A percentile compares a stretch with the other conserved stretches of the same genome.
Conservation (phyloP, 1,140 invertebrate genomes). For the Melanaphis sacchari region DNA sequence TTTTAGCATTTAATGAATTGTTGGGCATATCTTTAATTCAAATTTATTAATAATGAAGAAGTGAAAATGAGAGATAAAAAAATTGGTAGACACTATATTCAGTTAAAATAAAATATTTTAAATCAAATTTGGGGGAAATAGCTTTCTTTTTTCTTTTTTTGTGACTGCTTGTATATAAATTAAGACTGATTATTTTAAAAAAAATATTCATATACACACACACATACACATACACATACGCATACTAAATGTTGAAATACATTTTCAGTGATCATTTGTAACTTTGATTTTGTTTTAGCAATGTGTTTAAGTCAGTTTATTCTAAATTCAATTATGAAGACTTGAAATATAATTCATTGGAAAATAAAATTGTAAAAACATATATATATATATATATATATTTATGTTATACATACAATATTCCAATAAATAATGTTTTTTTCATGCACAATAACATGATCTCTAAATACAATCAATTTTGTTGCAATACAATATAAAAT, state of each 20-base stretch:
- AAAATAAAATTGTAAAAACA: constrained; percentile 51
- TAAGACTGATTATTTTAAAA: constrained; percentile 56
- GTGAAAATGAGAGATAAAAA: background rate
- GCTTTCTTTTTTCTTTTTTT: constrained; percentile 48
- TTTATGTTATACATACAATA: constrained; percentile 54
- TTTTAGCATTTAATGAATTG: constrained; percentile 55
- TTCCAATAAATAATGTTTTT: constrained; percentile 54
- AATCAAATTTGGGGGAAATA: constrained; percentile 41
- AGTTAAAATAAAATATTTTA: background rate
- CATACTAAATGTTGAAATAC: constrained; percentile 39
- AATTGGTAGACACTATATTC: constrained; percentile 25
- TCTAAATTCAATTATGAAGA: constrained; percentile 55
- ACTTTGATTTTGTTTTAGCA: constrained; percentile 47
- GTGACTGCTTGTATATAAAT: constrained; percentile 53
- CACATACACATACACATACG: constrained; percentile 45
- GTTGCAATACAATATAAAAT: constrained; percentile 55
- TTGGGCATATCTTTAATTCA: constrained; percentile 52
- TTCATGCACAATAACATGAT: constrained; percentile 54
- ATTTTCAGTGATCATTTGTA: constrained; percentile 50
- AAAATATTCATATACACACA: constrained; percentile 50
- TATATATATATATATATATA: constrained; percentile 37
- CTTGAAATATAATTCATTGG: constrained; percentile 55
- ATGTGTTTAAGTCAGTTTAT: constrained; percentile 52
- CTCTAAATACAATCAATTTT: constrained; percentile 57
- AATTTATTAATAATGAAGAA: background rate